Evolutionary conservation across 2,113 vertebrate genomes (phyloP).

Genomic region (Acanthisitta chloris): DNA sequence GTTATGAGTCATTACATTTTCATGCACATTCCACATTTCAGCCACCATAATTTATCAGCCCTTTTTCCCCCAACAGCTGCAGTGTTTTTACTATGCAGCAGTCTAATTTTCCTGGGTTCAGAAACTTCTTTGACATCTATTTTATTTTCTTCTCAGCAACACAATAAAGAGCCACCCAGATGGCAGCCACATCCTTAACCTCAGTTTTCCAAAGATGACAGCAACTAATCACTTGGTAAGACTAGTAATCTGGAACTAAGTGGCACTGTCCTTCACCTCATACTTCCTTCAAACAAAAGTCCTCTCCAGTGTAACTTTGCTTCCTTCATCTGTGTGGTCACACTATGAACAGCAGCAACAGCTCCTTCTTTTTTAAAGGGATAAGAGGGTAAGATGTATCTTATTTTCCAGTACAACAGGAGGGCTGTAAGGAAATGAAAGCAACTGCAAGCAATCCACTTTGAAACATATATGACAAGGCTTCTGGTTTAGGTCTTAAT

Average conservation of each 20-base stretch:
- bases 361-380: background rate
- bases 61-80: background rate
- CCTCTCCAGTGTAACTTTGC: background rate
- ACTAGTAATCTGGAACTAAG: background rate
- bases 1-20: background rate
- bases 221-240: background rate
- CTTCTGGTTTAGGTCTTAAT: background rate
- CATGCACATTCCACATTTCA: background rate
- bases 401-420: background rate
- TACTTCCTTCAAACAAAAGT: background rate
- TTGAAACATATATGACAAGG: background rate
- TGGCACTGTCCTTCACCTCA: background rate
- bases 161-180: background rate
- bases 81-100: background rate
- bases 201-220: background rate
- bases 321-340: background rate
- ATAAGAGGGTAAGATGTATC: background rate
- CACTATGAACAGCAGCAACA: background rate
- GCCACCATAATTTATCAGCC: background rate
- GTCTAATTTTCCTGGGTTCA: background rate
- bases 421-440: background rate
- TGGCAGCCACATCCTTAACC: background rate
- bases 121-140: background rate
- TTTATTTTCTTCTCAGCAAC: background rate
- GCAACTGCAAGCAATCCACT: background rate